Conservation (phyloP, 1,140 invertebrate species). For the Meloidogyne hapla region DNA sequence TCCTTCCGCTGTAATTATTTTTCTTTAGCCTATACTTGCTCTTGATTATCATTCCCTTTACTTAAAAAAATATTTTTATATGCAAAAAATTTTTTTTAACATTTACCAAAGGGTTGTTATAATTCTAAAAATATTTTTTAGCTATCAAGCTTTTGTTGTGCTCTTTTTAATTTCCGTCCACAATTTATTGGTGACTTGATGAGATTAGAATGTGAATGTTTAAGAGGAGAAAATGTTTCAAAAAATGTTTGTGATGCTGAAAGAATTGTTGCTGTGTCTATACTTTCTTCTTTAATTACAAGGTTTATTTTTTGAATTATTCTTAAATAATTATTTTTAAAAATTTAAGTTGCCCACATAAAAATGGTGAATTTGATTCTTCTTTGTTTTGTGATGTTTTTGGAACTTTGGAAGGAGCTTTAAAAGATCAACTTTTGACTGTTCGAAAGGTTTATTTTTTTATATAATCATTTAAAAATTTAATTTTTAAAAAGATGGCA, state of each 20-base stretch:
- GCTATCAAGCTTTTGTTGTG: conserved; percentile 42
- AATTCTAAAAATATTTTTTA: conserved; percentile 30
- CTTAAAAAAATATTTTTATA: not conserved
- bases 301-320: conserved; percentile 14
- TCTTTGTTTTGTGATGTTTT: conserved; percentile 41
- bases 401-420: conserved; percentile 33
- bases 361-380: conserved; percentile 51
- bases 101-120: not conserved
- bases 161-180: conserved; percentile 43
- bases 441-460: conserved; percentile 47
- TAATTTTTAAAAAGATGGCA: conserved; percentile 36
- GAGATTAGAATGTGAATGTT: conserved; percentile 31
- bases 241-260: conserved; percentile 39
- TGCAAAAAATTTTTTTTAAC: conserved; percentile 20
- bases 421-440: conserved; percentile 45
- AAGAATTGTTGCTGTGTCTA: conserved; percentile 43
- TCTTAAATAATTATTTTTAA: not conserved
- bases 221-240: conserved; percentile 19
- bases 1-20: too few species aligned
- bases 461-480: conserved; percentile 12
- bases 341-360: conserved; percentile 44
- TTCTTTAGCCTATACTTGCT: too few species aligned
- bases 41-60: too few species aligned
- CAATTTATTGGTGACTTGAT: conserved; percentile 41
- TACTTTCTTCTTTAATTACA: conserved; percentile 48